Evolutionary conservation across 2,888 invertebrate genomes (phyloP), one percentile per base, ranked within the genome.

Genomic region (Dastarcus helophoroides): DNA sequence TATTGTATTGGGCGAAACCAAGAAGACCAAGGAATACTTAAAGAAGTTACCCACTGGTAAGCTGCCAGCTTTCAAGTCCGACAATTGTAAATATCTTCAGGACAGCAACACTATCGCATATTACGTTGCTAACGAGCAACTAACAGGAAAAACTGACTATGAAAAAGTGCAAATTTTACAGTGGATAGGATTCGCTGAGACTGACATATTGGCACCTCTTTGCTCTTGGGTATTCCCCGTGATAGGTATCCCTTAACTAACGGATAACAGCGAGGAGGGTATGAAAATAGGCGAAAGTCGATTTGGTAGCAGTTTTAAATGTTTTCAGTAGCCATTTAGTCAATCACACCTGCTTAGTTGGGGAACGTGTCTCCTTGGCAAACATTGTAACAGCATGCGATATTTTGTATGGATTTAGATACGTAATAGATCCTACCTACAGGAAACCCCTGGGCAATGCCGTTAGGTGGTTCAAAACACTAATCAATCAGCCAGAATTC

Each of bases 91-190:
- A 59, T 79, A 70, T 41, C 66, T 94, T 51, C 82, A 82, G 46
- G 94, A 95, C 63, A 89, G 93, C 67, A 95, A 94, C 71, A 94
- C 94, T 40, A 95, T 95, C 62, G 93, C 94, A 41, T 88, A 82
- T 59, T 93, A 81, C 63, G 79, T 91, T 51, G 72, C 84, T 15
- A 86, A 82, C 52, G 79, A 79, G 31, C 77, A 84, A 51, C 68
- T 95, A 33, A 79, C 84, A 43, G 94, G 94, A 3, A 67, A 69
- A 31, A 76, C 72, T 48, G 73, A 76, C 31, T 64, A 71, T 25
- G 77, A 82, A 31, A 77, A 76, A 56, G 82, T 95, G 4, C 76
- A 81, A 56, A 73, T 98, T 37, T 71, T 83, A 53, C 95, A 97
- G 68, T 98, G 97, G 95, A 73, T 88, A 31, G 79, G 81, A 42